These are phyloP conservation scores for Leucania comma DNA, from an alignment of 2,888 invertebrate genomes.

Conservation along the genomic window DNA sequence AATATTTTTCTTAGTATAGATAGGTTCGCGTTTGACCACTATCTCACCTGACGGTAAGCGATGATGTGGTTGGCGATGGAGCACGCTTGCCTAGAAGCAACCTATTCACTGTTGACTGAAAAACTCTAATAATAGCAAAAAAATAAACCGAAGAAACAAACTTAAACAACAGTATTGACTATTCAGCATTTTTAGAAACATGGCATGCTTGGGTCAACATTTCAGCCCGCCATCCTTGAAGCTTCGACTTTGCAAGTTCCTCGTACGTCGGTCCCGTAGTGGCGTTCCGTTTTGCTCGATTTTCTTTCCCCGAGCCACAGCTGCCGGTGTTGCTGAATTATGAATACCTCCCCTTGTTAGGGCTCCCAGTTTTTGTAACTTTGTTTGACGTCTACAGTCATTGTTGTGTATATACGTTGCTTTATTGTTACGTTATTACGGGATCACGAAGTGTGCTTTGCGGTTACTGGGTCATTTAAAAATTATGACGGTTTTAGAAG, in stretches of 20 bases:
- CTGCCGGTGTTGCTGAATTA: conserved; percentile 49
- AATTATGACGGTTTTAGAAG: neutral
- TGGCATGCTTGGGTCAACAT: neutral
- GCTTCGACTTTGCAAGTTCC: neutral
- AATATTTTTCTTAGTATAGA: no score
- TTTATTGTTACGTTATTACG: neutral
- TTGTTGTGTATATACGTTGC: neutral
- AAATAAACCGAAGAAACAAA: no score
- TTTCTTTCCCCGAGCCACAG: conserved; percentile 39
- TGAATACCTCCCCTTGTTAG: conserved; percentile 45
- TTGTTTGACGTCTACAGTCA: conserved; percentile 10
- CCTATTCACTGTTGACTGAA: no score
- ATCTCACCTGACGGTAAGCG: no score
- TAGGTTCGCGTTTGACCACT: no score
- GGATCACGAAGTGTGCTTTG: conserved; percentile 8
- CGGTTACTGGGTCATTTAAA: neutral
- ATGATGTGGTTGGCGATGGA: no score
- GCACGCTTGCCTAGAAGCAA: no score
- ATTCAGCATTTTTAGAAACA: conserved; percentile 1
- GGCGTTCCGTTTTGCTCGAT: conserved; percentile 44
- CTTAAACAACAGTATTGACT: neutral
- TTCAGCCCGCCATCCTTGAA: conserved; percentile 28
- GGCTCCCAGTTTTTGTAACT: conserved; percentile 35
- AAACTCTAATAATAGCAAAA: no score
- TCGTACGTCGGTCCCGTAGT: neutral